These are phyloP conservation scores for Hyperopisus bebe DNA, from an alignment of 2,113 vertebrate genomes.

Conservation along the genomic window DNA sequence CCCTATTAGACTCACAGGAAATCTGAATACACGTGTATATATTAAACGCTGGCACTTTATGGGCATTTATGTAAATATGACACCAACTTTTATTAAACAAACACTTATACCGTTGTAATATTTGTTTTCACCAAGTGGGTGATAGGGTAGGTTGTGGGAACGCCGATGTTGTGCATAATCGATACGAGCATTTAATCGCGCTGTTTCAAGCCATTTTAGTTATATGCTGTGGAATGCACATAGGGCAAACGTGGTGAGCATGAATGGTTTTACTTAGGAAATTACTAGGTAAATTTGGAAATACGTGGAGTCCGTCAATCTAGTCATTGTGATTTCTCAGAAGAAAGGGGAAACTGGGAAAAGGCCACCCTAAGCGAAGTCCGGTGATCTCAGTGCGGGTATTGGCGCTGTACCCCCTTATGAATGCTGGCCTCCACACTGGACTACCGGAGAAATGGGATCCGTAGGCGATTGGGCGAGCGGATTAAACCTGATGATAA, in stretches of 20 bases:
- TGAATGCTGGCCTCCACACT: not conserved
- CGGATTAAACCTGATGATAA: not conserved
- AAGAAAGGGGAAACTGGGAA: not conserved
- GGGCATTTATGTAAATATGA: not conserved
- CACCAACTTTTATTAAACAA: not conserved
- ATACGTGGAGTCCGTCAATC: not conserved
- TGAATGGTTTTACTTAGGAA: too few relatives aligned
- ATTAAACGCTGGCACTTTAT: not conserved
- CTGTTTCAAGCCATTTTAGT: not conserved
- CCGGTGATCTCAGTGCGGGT: not conserved
- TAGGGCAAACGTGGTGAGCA: not conserved
- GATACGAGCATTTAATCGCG: not conserved
- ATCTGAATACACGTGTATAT: constrained; percentile 9
- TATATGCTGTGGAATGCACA: not conserved
- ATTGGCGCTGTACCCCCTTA: not conserved
- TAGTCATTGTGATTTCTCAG: not conserved
- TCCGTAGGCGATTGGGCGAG: not conserved
- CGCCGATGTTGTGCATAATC: not conserved
- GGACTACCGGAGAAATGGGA: not conserved
- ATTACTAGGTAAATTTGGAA: not conserved
- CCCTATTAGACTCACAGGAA: constrained; percentile 13
- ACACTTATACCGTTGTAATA: not conserved
- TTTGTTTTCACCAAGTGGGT: not conserved
- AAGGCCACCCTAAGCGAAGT: not conserved
- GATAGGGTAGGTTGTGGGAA: not conserved